Conservation (phyloP, 2,113 vertebrate species). For the Gasterosteus aculeatus region DNA sequence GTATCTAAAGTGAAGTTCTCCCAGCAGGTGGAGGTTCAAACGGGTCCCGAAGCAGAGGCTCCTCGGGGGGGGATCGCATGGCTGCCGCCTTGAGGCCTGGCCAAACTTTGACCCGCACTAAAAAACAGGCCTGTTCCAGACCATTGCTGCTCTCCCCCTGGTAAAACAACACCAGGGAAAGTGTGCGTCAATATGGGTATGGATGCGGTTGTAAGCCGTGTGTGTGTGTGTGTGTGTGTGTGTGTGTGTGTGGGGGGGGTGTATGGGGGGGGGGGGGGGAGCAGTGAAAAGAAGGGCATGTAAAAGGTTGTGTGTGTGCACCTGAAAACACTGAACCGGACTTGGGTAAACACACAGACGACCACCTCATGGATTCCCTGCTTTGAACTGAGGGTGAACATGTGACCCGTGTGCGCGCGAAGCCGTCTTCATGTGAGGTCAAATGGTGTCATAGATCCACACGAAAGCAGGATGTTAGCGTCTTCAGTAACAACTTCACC, state of each 20-base stretch:
- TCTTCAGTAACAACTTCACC: neutral
- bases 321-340: slow-evolving; percentile 68
- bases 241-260: slow-evolving; percentile 25
- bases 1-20: slow-evolving; percentile 91
- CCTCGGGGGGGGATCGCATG: slow-evolving; percentile 90
- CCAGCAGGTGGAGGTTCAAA: slow-evolving; percentile 97
- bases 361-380: slow-evolving; percentile 57
- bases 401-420: slow-evolving; percentile 52
- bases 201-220: slow-evolving; percentile 46
- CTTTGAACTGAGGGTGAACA: slow-evolving; percentile 71
- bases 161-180: slow-evolving; percentile 87
- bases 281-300: slow-evolving; percentile 54
- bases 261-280: slow-evolving; percentile 13
- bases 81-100: slow-evolving; percentile 84
- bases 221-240: slow-evolving; percentile 47
- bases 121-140: slow-evolving; percentile 86
- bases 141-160: slow-evolving; percentile 85
- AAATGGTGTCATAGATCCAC: slow-evolving; percentile 31
- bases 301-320: slow-evolving; percentile 57
- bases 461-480: slow-evolving; percentile 30
- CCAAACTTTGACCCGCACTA: slow-evolving; percentile 90
- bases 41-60: slow-evolving; percentile 87
- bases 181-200: slow-evolving; percentile 58
- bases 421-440: slow-evolving; percentile 59
- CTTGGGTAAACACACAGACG: slow-evolving; percentile 68